These are phyloP conservation scores for Petrophora chlorosata DNA, from an alignment of 2,888 invertebrate genomes.

Conservation along the genomic window DNA sequence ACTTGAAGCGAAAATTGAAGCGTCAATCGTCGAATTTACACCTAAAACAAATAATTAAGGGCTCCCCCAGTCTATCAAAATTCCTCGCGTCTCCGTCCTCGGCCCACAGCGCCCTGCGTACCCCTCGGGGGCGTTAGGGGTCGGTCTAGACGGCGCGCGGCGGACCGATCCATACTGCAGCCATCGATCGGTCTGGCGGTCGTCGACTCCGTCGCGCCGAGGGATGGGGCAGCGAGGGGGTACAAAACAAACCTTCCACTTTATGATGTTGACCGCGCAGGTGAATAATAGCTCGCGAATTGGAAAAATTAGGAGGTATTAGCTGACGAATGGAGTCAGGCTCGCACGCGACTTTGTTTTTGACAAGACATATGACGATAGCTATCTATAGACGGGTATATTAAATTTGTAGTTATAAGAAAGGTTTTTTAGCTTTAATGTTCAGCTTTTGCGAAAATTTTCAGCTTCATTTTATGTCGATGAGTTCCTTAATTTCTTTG, in stretches of 20 bases:
- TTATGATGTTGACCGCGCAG: constrained; percentile 65
- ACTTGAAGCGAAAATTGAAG: not conserved
- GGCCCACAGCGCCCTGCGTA: constrained; percentile 32
- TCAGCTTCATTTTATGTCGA: too few species aligned
- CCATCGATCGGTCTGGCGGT: constrained; percentile 47
- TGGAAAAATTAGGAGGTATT: constrained; percentile 38
- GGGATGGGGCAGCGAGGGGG: constrained; percentile 35
- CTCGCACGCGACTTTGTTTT: too few species aligned
- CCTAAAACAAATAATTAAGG: constrained; percentile 62
- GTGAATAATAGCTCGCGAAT: constrained; percentile 50
- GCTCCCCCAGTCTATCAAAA: constrained; percentile 48
- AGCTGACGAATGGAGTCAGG: constrained; percentile 1
- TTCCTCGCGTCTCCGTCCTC: constrained; percentile 51
- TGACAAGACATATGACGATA: too few species aligned
- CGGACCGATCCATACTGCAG: constrained; percentile 80
- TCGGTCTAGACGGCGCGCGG: constrained; percentile 79
- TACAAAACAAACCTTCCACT: constrained; percentile 64
- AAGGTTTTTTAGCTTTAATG: too few species aligned
- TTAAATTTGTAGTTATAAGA: too few species aligned
- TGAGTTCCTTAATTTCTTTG: too few species aligned
- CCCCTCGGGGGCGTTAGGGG: constrained; percentile 36
- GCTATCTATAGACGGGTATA: too few species aligned
- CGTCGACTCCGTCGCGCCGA: constrained; percentile 58
- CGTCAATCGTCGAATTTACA: constrained; percentile 37
- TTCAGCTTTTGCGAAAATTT: too few species aligned